Evolutionary conservation across 2,888 invertebrate species (phyloP), one percentile per base, ranked within the genome.

Genomic region (Seira sanloemensis): DNA sequence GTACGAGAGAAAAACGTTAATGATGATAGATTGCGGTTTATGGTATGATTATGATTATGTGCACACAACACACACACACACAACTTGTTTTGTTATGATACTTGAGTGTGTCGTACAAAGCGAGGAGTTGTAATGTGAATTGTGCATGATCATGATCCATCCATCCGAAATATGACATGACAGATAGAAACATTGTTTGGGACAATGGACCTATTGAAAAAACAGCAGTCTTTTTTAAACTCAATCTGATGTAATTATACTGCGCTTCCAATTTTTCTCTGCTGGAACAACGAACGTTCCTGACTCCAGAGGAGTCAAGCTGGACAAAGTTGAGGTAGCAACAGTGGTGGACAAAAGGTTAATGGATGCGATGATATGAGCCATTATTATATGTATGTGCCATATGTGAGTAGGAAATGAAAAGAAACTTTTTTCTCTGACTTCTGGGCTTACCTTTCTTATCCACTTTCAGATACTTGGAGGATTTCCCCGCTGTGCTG

Each of bases 391-490:
- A n/a, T n/a, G n/a, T n/a, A n/a, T n/a, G n/a, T n/a, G n/a, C n/a
- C n/a, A n/a, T n/a, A n/a, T n/a, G n/a, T n/a, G n/a, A n/a, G 46
- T 46, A 46, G 46, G 5, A 5, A 12, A 46, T 5, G 12, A 46
- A 46, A 46, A 46, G 19, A 58, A 58, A 9, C 58, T n/a, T 16
- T 58, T 58, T 19, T 58, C 58, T 58, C 19, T 58, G 4, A 58
- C 58, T 58, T 58, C 19, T 46, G n/a, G 46, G 18, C 50, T 77
- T 82, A 82, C 82, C 82, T 82, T 82, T 82, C 23, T 75, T 82
- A 19, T 82, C 82, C 12, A 82, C 82, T 82, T 82, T 82, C 18
- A 82, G 71, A 72, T 50, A 82, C 24, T 82, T 81, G 18, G 74
- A 69, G 50, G 75, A 27, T 72, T 77, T 77, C 21, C 26, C 25